A percentile compares a stretch with the other conserved stretches of the same genome.
These are phyloP conservation scores for Pangasianodon gigas DNA, from an alignment of 2,113 vertebrate species.

Conservation along the genomic window DNA sequence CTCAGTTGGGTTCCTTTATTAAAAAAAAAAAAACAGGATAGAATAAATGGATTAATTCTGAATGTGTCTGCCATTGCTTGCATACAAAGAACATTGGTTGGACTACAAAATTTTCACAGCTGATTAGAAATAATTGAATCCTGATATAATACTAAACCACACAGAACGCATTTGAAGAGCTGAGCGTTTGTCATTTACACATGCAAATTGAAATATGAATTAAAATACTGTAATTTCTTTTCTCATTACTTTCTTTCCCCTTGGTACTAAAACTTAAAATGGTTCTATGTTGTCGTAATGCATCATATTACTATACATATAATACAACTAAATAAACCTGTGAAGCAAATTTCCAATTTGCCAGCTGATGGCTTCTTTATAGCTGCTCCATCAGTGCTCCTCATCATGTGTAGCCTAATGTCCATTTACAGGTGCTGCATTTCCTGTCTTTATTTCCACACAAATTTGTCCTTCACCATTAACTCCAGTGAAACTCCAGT, in stretches of 20 bases:
- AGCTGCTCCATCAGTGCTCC: not conserved
- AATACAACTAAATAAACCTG: not conserved
- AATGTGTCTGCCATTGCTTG: not conserved
- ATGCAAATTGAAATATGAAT: not conserved
- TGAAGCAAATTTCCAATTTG: not conserved
- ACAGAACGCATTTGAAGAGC: not conserved
- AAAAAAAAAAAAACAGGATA: not conserved
- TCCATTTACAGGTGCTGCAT: not conserved
- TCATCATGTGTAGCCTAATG: not conserved
- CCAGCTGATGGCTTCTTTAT: slow-evolving; percentile 5
- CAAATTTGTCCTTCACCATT: not conserved
- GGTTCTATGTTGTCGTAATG: not conserved
- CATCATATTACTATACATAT: not conserved
- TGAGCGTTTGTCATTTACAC: not conserved
- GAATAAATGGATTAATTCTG: not conserved
- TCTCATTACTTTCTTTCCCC: not conserved
- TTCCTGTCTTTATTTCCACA: not conserved
- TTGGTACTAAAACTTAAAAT: not conserved
- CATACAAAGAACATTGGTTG: not conserved
- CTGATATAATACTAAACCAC: not conserved
- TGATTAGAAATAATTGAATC: not conserved
- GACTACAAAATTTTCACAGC: too few species aligned
- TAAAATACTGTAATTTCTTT: not conserved
- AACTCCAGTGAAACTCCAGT: not conserved
- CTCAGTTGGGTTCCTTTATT: not conserved